These are phyloP conservation scores for Entomobrya proxima DNA, from an alignment of 2,888 invertebrate species.

Conservation along the genomic window DNA sequence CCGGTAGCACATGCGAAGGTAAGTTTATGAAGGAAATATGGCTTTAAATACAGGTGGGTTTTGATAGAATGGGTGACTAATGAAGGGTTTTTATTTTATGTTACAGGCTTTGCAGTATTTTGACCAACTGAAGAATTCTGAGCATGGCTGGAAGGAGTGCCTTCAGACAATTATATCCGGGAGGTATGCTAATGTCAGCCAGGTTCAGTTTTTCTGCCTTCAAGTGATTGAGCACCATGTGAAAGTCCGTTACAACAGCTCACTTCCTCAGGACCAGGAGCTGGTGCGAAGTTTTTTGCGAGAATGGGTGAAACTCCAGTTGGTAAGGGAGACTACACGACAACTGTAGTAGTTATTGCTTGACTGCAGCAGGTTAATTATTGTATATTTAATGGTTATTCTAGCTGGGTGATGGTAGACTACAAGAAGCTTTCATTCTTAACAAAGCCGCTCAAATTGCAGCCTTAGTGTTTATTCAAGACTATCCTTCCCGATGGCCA, in stretches of 20 bases:
- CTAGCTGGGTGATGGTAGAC: conserved; percentile 26
- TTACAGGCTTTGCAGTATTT: conserved; percentile 78
- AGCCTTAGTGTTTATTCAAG: conserved; percentile 79
- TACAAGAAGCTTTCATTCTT: conserved; percentile 78
- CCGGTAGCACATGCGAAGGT: conserved; percentile 53
- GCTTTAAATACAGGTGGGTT: conserved; percentile 30
- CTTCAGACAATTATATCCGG: conserved; percentile 76
- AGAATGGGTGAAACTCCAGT: conserved; percentile 77
- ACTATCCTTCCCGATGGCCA: conserved; percentile 80
- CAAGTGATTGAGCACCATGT: conserved; percentile 79
- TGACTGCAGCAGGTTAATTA: background rate
- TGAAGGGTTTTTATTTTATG: background rate
- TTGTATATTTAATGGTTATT: no score
- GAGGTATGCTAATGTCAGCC: conserved; percentile 75
- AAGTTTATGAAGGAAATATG: conserved; percentile 12
- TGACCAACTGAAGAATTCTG: conserved; percentile 78
- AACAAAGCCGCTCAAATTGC: conserved; percentile 81
- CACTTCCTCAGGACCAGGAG: conserved; percentile 76
- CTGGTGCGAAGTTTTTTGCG: conserved; percentile 77
- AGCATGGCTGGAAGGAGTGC: conserved; percentile 79
- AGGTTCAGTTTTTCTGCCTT: conserved; percentile 79
- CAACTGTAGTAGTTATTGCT: background rate
- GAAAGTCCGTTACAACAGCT: conserved; percentile 77
- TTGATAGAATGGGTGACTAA: background rate
- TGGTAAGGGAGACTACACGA: background rate